Base-by-base conservation (phyloP, 2,888 invertebrate genomes). In the Caenorhabditis sp. region DNA sequence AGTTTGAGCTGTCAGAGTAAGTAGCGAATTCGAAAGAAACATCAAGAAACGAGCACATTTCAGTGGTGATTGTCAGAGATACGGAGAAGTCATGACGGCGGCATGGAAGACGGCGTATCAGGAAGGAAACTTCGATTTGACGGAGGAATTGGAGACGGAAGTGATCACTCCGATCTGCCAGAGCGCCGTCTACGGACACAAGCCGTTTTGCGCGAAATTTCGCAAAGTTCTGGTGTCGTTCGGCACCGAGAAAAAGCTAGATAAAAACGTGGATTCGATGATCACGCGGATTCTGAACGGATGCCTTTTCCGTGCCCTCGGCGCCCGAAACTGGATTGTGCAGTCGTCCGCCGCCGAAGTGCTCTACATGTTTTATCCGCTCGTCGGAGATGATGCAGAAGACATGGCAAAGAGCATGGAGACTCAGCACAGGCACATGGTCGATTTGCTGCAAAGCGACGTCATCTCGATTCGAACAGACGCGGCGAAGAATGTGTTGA, bases 351-450 rank as follows among this genome's bases (percentile, higher is more conserved):
- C 71, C 2, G 52, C 56, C 11, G 39, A 63, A 5, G 53, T 72
- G 2, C 66, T 79, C n/a, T 70, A 66, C 62, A 56, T 55, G 35
- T 79, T 79, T 17, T 79, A 62, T 45, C 79, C 79, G 24, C 43
- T 79, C 8, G 41, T 71, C 11, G 71, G 45, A 13, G 53, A 56
- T 1, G 70, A 74, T 17, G 9, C 52, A 9, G 72, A 62, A 6
- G 68, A 73, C 0, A 65, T 58, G 43, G 46, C 32, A 2, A 41
- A 50, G 9, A 15, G 30, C 20, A 27, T 79, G 37, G 71, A 48
- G 5, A 48, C 56, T 11, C 79, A 79, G 32, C 59, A 52, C 27
- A 50, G 22, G 5, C 37, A 52, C 6, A 65, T 79, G 61, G n/a
- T 20, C 17, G 58, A 59, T 8, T 41, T 71, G 4, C 17, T 79